These are phyloP conservation scores for Cylindroiulus punctatus DNA, from an alignment of 2,888 invertebrate species.

Conservation along the genomic window DNA sequence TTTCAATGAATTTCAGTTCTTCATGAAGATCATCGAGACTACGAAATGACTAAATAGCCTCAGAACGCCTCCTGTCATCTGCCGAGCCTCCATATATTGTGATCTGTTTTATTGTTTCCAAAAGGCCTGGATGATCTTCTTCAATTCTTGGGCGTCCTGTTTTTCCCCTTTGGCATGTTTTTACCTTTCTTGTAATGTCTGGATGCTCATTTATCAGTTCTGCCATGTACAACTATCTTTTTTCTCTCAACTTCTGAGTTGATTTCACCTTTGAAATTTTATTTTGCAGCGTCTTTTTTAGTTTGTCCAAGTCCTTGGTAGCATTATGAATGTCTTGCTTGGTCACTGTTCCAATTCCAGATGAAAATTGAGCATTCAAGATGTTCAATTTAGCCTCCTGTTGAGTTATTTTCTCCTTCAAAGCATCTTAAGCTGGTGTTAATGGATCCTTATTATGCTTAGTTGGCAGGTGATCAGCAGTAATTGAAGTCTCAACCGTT, in stretches of 20 bases:
- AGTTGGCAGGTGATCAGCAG: not conserved
- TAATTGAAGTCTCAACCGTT: not conserved
- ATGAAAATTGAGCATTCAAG: constrained; percentile 38
- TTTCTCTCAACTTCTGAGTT: not conserved
- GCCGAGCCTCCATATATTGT: not conserved
- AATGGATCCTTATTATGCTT: not conserved
- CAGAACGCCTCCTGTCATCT: not conserved
- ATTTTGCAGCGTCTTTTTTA: constrained; percentile 28
- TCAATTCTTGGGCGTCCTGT: not conserved
- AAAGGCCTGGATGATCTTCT: constrained; percentile 31
- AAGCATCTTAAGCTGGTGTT: constrained; percentile 41
- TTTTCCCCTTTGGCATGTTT: not conserved
- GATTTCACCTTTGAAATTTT: constrained; percentile 7
- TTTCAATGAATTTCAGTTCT: not conserved
- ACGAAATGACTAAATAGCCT: not conserved
- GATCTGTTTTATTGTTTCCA: not conserved
- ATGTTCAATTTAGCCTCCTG: constrained; percentile 46
- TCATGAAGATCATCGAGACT: constrained; percentile 16
- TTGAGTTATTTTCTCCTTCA: constrained; percentile 35
- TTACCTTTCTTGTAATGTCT: constrained; percentile 9
- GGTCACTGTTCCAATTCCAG: constrained; percentile 50
- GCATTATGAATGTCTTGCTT: constrained; percentile 36
- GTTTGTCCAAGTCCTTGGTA: constrained; percentile 48
- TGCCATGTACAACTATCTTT: not conserved
- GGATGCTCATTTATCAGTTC: not conserved